Evolutionary conservation across 1,140 invertebrate species (phyloP).

Genomic region (Drosophila bocki): DNA sequence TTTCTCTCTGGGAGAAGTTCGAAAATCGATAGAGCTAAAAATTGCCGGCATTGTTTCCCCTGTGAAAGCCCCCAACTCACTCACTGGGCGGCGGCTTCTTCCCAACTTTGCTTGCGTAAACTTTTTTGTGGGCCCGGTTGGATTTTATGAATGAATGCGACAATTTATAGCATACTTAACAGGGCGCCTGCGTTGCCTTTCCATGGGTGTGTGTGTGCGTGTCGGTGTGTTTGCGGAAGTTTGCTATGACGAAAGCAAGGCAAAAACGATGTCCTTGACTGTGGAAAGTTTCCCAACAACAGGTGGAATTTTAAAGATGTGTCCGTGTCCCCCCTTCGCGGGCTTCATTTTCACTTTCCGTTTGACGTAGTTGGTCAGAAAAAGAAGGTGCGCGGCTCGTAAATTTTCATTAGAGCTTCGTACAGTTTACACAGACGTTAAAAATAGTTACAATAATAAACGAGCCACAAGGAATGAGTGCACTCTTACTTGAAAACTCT

Average conservation of each 20-base stretch:
- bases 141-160: constrained; percentile 73
- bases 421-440: constrained; percentile 44
- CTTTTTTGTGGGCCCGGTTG: constrained; percentile 42
- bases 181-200: constrained; percentile 68
- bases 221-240: constrained; percentile 43
- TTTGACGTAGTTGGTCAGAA: constrained; percentile 59
- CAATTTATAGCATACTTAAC: constrained; percentile 73
- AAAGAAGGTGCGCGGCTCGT: constrained; percentile 46
- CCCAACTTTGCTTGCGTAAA: constrained; percentile 61
- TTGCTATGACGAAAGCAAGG: constrained; percentile 72
- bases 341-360: constrained; percentile 22
- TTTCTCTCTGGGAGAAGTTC: constrained; percentile 5
- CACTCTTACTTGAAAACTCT: neutral
- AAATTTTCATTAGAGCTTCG: constrained; percentile 57
- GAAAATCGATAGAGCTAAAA: constrained; percentile 84
- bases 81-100: neutral
- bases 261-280: constrained; percentile 65
- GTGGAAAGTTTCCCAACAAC: constrained; percentile 60
- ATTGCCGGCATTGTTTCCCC: constrained; percentile 51
- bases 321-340: neutral
- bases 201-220: constrained; percentile 8
- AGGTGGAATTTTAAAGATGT: constrained; percentile 64
- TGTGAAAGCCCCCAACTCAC: constrained; percentile 1
- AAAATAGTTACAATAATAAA: constrained; percentile 44
- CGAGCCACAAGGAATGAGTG: neutral